Evolutionary conservation across 2,888 invertebrate species (phyloP).

Genomic region (Epiblema foenella): DNA sequence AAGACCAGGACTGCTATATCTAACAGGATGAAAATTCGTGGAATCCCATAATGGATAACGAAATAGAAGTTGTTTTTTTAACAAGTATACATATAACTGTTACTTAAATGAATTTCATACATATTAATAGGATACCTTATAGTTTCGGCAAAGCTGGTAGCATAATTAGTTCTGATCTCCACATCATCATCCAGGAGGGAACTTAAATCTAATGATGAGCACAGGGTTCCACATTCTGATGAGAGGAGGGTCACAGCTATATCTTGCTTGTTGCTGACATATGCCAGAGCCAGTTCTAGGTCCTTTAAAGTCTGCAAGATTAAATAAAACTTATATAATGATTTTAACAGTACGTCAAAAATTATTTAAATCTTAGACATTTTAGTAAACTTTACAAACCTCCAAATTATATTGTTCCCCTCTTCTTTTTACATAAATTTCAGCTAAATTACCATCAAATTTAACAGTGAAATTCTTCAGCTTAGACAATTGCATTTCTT

Average conservation of each 20-base stretch:
- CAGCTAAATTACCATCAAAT: slow-evolving; percentile 70
- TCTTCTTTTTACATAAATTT: slow-evolving; percentile 68
- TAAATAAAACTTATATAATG: neutral
- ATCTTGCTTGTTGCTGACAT: slow-evolving; percentile 68
- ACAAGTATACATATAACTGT: neutral
- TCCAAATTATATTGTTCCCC: slow-evolving; percentile 48
- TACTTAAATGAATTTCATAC: neutral
- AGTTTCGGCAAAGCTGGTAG: slow-evolving; percentile 88
- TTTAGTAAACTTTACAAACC: slow-evolving; percentile 18
- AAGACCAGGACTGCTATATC: no score
- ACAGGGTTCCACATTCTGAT: slow-evolving; percentile 90
- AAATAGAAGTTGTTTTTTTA: no score
- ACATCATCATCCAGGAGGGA: slow-evolving; percentile 86
- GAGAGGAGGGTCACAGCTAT: slow-evolving; percentile 89
- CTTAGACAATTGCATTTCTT: slow-evolving; percentile 46
- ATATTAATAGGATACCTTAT: slow-evolving; percentile 86
- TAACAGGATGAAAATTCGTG: no score
- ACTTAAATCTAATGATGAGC: slow-evolving; percentile 92
- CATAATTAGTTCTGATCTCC: slow-evolving; percentile 86
- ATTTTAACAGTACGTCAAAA: neutral
- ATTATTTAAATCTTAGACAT: neutral
- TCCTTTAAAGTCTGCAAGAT: slow-evolving; percentile 89
- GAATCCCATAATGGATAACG: no score
- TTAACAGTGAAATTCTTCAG: slow-evolving; percentile 66
- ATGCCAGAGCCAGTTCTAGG: slow-evolving; percentile 87